Percentiles rank a stretch among this genome's conserved stretches.
phyloP scores from a whole-genome alignment of 2,797 vertebrate species.

The Arnoldichthys spilopterus region DNA sequence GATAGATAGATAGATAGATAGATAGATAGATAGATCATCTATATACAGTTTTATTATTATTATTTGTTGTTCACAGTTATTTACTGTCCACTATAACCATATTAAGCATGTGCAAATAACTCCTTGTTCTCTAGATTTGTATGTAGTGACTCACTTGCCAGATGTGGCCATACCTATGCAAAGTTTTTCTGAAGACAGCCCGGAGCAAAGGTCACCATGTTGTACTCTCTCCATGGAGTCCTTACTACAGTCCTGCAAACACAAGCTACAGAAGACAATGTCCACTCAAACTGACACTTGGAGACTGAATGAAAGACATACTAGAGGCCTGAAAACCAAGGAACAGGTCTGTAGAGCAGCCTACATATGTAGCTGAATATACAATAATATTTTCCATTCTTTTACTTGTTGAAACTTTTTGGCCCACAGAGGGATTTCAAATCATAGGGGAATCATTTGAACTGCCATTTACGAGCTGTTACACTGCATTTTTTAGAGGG shows the following conservation, averaged over 20 bases:
- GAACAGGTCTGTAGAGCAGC: not conserved
- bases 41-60: no score
- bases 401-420: not conserved
- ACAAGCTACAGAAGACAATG: constrained; percentile 9
- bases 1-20: no score
- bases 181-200: not conserved
- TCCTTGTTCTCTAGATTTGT: constrained; percentile 38
- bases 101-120: not conserved
- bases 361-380: not conserved
- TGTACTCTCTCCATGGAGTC: constrained; percentile 4
- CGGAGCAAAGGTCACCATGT: not conserved
- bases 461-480: constrained; percentile 1
- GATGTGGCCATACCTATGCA: constrained; percentile 7
- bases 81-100: not conserved
- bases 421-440: not conserved
- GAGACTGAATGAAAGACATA: not conserved
- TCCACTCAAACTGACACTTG: not conserved
- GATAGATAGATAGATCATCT: no score
- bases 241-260: not conserved
- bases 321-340: not conserved
- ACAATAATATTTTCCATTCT: not conserved
- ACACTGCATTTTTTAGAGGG: not conserved
- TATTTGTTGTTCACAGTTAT: not conserved
- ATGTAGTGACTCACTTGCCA: constrained; percentile 38
- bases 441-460: not conserved